Evolutionary conservation across 2,113 vertebrate genomes (phyloP).

Genomic region (Lamprotornis superbus): DNA sequence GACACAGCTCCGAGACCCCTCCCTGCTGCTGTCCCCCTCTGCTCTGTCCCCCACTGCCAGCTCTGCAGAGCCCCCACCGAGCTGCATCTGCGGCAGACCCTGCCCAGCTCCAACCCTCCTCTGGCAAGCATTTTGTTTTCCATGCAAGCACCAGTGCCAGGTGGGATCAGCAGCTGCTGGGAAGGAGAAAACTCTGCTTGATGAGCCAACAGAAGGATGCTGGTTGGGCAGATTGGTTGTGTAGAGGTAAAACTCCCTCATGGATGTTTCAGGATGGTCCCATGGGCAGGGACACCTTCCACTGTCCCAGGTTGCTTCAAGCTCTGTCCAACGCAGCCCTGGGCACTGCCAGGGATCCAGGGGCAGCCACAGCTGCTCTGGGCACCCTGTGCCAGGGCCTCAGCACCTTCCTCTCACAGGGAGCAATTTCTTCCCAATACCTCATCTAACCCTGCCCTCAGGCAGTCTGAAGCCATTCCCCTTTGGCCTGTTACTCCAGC

Average conservation of each 20-base stretch:
- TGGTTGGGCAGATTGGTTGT: background rate
- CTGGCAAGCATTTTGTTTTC: background rate
- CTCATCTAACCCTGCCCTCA: background rate
- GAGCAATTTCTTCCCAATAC: background rate
- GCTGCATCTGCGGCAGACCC: background rate
- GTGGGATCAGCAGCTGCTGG: background rate
- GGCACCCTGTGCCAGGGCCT: background rate
- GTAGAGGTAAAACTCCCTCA: background rate
- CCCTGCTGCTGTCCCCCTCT: background rate
- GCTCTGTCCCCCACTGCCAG: background rate
- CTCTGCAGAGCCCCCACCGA: background rate
- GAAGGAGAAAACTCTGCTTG: background rate
- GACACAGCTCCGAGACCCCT: accelerated
- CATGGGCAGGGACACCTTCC: background rate
- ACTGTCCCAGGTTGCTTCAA: background rate
- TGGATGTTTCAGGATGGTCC: background rate
- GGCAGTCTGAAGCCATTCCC: background rate
- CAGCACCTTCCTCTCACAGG: no score
- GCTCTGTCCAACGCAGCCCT: background rate
- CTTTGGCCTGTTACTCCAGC: background rate
- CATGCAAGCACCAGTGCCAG: background rate
- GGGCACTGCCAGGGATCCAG: background rate
- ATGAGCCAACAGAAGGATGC: background rate
- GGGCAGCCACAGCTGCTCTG: background rate
- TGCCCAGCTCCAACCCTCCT: background rate